Percentiles rank a stretch among this genome's conserved stretches.
These are phyloP conservation scores for Yponomeuta evonymella DNA, from an alignment of 2,888 invertebrate species.

Conservation along the genomic window DNA sequence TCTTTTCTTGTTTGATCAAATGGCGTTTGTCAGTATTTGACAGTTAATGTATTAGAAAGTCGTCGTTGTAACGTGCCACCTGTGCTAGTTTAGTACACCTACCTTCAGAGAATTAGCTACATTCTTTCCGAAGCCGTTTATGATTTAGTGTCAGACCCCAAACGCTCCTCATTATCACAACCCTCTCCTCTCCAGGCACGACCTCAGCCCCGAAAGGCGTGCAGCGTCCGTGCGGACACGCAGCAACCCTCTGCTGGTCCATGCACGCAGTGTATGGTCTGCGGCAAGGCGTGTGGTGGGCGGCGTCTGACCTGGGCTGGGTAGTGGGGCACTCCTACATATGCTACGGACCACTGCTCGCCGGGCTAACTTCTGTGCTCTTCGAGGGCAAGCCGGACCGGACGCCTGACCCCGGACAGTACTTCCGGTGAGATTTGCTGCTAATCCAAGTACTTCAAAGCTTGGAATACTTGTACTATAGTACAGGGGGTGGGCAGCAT, in stretches of 20 bases:
- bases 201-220: slow-evolving; percentile 80
- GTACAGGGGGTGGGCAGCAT: slow-evolving; percentile 90
- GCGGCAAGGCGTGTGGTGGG: slow-evolving; percentile 91
- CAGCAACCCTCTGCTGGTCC: slow-evolving; percentile 89
- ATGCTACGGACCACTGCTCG: slow-evolving; percentile 91
- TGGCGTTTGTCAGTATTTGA: too few relatives aligned
- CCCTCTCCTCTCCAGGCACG: slow-evolving; percentile 66
- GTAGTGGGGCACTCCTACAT: slow-evolving; percentile 97
- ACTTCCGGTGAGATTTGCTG: slow-evolving; percentile 81
- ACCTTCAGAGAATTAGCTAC: too few relatives aligned
- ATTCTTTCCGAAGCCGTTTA: too few relatives aligned
- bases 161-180: background rate
- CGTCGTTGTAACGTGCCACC: too few relatives aligned
- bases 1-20: too few relatives aligned
- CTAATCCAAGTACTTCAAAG: background rate
- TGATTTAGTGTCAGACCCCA: too few relatives aligned
- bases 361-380: slow-evolving; percentile 87
- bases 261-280: slow-evolving; percentile 89
- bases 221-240: slow-evolving; percentile 91
- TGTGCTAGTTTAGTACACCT: too few relatives aligned
- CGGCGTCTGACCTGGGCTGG: slow-evolving; percentile 93
- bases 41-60: too few relatives aligned
- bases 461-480: too few relatives aligned
- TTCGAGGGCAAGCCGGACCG: slow-evolving; percentile 97
- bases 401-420: slow-evolving; percentile 94